Conservation (phyloP, 2,797 vertebrate species). For the Distichodus sexfasciatus region DNA sequence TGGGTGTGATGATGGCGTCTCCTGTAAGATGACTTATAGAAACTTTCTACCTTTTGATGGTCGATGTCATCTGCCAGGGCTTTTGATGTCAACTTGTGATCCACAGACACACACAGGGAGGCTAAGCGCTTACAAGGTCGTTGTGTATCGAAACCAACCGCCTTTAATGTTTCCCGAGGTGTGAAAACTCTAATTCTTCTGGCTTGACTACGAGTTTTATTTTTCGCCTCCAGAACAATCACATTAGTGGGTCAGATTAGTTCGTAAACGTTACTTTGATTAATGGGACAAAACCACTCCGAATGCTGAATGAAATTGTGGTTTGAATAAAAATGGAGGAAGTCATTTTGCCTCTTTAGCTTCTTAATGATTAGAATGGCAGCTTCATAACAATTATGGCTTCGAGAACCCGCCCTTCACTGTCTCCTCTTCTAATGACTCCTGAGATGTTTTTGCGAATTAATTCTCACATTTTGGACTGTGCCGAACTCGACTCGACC, state of each 20-base stretch:
- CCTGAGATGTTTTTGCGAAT: neutral
- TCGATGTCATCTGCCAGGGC: slow-evolving; percentile 39
- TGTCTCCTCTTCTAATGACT: neutral
- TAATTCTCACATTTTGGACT: no score
- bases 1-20: neutral
- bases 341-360: slow-evolving; percentile 4
- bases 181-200: slow-evolving; percentile 50
- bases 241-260: slow-evolving; percentile 69
- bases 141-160: slow-evolving; percentile 65
- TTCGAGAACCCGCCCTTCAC: neutral
- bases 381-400: neutral
- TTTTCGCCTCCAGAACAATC: slow-evolving; percentile 60
- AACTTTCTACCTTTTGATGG: slow-evolving; percentile 56
- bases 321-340: slow-evolving; percentile 41
- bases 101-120: slow-evolving; percentile 41
- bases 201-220: slow-evolving; percentile 47
- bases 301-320: slow-evolving; percentile 56
- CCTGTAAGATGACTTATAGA: slow-evolving; percentile 48
- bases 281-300: slow-evolving; percentile 57
- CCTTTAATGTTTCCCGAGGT: slow-evolving; percentile 64
- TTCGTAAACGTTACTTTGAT: slow-evolving; percentile 60
- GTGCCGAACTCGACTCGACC: neutral
- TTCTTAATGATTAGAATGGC: slow-evolving; percentile 11
- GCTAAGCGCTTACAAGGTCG: slow-evolving; percentile 52
- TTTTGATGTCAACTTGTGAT: slow-evolving; percentile 61